Evolutionary conservation across 2,113 vertebrate species (phyloP), one percentile per base, ranked within the genome.

Genomic region (Mugil cephalus): DNA sequence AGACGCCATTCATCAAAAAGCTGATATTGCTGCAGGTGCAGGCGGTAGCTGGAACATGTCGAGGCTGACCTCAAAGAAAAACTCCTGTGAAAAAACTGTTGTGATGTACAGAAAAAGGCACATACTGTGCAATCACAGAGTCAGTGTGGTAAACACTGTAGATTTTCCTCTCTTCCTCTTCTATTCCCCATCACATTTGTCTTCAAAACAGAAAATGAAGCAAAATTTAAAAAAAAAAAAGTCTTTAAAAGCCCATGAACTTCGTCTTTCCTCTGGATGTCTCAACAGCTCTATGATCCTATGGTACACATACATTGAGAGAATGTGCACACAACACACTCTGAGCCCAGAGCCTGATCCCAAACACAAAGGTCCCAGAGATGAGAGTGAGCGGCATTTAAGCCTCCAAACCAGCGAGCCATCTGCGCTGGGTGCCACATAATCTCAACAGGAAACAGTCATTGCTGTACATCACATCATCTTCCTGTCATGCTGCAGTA

Each of bases 351-450:
- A 63, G 66, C 47, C 55, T 53, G 54, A 54, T 70, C 75, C 74
- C 67, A 79, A 74, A 87, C 74, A 35, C 65, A 87, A 72, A 80
- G 80, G 80, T 74, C 80, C 61, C 60, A 70, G 55, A 77, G 76
- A 81, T 34, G 81, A 89, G 75, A 72, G 61, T 71, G 85, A 87
- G 74, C 77, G 79, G 69, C 79, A 72, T 85, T 87, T 87, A 85
- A 90, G 82, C 86, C 62, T 79, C 60, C 65, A 61, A 78, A 84
- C 83, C 75, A 79, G 79, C 15, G 19, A 69, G 85, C 88, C 87
- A 88, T 89, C 88, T 92, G 87, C 85, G 89, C 87, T 74, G 82
- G 84, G 66, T 60, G 73, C 79, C 75, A 77, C 86, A 84, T 87
- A 88, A 87, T 87, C 84, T 87, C 84, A 80, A 79, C 82, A 87